These are phyloP conservation scores for Nothobranchius furzeri DNA, from an alignment of 2,113 vertebrate species.

Conservation along the genomic window DNA sequence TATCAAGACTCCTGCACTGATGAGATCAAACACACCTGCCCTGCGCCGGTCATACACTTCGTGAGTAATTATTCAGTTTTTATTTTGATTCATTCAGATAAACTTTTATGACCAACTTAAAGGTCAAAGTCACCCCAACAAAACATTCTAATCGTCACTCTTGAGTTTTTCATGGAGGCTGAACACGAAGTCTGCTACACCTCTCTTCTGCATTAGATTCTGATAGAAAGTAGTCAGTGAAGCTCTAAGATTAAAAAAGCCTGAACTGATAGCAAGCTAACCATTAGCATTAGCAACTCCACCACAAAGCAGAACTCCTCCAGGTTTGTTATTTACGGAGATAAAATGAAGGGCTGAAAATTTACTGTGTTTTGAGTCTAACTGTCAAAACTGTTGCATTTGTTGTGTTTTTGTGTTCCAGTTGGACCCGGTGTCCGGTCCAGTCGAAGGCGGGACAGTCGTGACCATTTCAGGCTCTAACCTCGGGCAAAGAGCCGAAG, in stretches of 20 bases:
- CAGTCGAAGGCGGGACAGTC: slow-evolving; percentile 90
- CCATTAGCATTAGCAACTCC: no score
- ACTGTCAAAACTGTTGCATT: not conserved
- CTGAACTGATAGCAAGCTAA: no score
- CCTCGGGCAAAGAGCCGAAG: slow-evolving; percentile 91
- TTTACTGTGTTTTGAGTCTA: not conserved
- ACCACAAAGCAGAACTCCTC: no score
- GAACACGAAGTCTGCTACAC: no score
- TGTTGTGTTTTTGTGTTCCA: slow-evolving; percentile 54
- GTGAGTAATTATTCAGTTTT: slow-evolving; percentile 70
- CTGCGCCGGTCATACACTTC: slow-evolving; percentile 89
- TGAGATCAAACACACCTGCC: slow-evolving; percentile 85
- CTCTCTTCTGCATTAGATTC: no score
- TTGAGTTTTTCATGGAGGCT: no score
- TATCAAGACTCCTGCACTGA: slow-evolving; percentile 84
- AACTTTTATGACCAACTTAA: not conserved
- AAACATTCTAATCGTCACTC: no score
- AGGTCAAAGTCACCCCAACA: no score
- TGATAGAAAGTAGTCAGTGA: no score
- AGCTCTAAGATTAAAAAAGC: no score
- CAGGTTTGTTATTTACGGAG: no score
- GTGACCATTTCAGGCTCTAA: slow-evolving; percentile 95
- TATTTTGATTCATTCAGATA: not conserved
- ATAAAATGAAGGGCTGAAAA: not conserved
- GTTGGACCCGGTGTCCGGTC: slow-evolving; percentile 91